Base-by-base conservation (phyloP, 2,113 vertebrate genomes). In the Clarias gariepinus region DNA sequence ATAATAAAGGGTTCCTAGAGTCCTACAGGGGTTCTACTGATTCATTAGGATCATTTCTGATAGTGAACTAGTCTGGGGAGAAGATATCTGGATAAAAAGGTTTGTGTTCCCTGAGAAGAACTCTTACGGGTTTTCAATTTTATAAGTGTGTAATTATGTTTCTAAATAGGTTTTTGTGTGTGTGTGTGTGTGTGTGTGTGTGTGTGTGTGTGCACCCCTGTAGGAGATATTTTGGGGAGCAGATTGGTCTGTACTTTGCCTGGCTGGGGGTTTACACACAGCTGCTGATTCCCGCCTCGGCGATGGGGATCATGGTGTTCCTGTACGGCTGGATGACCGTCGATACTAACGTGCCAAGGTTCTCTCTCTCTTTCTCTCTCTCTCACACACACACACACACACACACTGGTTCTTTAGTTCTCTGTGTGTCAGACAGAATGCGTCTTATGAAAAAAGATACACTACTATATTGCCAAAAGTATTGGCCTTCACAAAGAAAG, bases 201-300 rank as follows among this genome's bases (percentile, higher is more conserved):
- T 77, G 47, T 77, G n/a, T 57, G 23, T 47, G 73, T 76, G 23
- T 76, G 23, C 28, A 16, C 41, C 88, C 84, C 89, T 91, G 71
- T 92, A 99, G 98, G 91, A 98, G 98, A 88, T 99, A 99, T 94
- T 99, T 99, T 96, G 98, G 98, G 89, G 98, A 99, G 93, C 97
- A 98, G 93, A 99, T 99, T 81, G 98, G 97, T 82, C 93, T 99
- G 89, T 99, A 99, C 93, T 99, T 99, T 94, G 97, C 98, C 53
- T 99, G 98, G 98, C 92, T 99, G 91, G 98, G 98, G 85, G 95
- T 99, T 88, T 99, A 99, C 78, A 99, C 98, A 21, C 96, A 97
- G 90, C 96, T 99, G 88, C 96, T 99, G 66, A 99, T 99, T 91
- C 98, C 97, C 1, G 96, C 98, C 25, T 99, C 98, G 25, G 77